Percentiles rank a stretch among this genome's conserved stretches.
These are phyloP conservation scores for Aporophyla nigra DNA, from an alignment of 2,888 invertebrate species.

Conservation along the genomic window DNA sequence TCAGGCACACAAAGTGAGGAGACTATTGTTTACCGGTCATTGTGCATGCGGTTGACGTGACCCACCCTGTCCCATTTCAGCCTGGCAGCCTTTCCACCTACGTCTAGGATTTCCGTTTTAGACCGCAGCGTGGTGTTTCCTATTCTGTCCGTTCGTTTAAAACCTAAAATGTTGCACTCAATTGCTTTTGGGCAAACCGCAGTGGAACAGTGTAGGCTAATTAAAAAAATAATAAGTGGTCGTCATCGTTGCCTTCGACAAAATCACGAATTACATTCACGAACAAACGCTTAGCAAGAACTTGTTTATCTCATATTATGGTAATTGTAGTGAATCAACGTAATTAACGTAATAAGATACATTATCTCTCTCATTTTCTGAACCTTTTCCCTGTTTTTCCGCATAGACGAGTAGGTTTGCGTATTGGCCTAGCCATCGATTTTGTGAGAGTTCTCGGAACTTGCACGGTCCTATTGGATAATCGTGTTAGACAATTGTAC, in stretches of 20 bases:
- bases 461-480: conserved; percentile 27
- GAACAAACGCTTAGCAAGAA: conserved; percentile 16
- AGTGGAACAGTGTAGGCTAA: too few species aligned
- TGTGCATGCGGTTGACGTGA: too few species aligned
- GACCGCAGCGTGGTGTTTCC: too few species aligned
- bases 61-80: too few species aligned
- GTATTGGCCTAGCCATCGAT: conserved; percentile 42
- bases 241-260: conserved; percentile 7
- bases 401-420: conserved; percentile 17
- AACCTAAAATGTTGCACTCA: too few species aligned
- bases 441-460: conserved; percentile 49
- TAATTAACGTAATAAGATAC: conserved; percentile 42
- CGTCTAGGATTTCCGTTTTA: too few species aligned
- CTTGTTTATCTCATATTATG: conserved; percentile 46
- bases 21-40: too few species aligned
- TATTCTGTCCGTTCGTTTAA: too few species aligned
- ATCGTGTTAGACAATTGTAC: conserved; percentile 29
- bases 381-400: conserved; percentile 26
- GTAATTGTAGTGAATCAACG: conserved; percentile 42
- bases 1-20: too few species aligned
- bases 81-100: too few species aligned
- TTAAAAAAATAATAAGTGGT: not conserved
- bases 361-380: conserved; percentile 38
- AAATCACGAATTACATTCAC: conserved; percentile 36
- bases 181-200: too few species aligned